Percentiles rank a stretch among this genome's conserved stretches.
Evolutionary conservation across 2,113 vertebrate species (phyloP).

Genomic region (Sardina pilchardus): DNA sequence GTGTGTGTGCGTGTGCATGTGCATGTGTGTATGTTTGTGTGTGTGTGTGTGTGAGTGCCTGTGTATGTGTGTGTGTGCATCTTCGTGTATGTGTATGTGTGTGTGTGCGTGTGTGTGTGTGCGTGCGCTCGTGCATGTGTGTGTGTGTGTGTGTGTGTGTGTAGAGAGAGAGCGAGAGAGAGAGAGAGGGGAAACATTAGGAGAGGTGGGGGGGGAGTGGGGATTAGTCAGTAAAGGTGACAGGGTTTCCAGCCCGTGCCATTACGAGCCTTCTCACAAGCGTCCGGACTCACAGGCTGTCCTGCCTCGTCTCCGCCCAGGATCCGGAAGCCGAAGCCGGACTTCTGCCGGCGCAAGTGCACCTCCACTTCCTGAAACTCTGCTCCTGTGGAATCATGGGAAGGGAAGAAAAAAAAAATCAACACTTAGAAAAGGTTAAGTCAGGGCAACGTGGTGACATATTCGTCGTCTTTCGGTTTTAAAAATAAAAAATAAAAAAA

Average conservation of each 20-base stretch:
- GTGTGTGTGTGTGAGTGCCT: slow-evolving; percentile 46
- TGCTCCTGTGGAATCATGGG: slow-evolving; percentile 65
- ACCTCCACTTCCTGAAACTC: slow-evolving; percentile 96
- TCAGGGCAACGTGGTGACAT: not conserved
- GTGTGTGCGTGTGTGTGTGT: not conserved
- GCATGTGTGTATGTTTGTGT: slow-evolving; percentile 19
- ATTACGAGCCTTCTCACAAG: slow-evolving; percentile 77
- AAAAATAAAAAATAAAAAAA: not conserved
- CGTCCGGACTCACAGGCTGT: slow-evolving; percentile 90
- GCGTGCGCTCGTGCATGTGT: not conserved
- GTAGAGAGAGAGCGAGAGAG: too few species aligned
- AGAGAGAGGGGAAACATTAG: slow-evolving; percentile 47
- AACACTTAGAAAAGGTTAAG: not conserved
- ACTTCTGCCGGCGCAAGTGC: slow-evolving; percentile 93
- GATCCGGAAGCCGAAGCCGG: slow-evolving; percentile 97
- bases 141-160: slow-evolving; percentile 46
- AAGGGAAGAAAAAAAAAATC: not conserved
- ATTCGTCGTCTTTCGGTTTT: not conserved
- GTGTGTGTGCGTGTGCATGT: slow-evolving; percentile 30
- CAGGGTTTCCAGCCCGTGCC: slow-evolving; percentile 69
- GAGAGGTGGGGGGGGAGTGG: slow-evolving; percentile 37
- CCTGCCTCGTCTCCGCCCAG: slow-evolving; percentile 97
- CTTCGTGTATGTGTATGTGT: not conserved
- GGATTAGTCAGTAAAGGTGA: slow-evolving; percentile 46
- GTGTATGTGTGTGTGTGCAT: not conserved